A percentile compares a stretch with the other conserved stretches of the same genome.
Conservation (phyloP, 2,888 invertebrate genomes). For the Seira musarum region DNA sequence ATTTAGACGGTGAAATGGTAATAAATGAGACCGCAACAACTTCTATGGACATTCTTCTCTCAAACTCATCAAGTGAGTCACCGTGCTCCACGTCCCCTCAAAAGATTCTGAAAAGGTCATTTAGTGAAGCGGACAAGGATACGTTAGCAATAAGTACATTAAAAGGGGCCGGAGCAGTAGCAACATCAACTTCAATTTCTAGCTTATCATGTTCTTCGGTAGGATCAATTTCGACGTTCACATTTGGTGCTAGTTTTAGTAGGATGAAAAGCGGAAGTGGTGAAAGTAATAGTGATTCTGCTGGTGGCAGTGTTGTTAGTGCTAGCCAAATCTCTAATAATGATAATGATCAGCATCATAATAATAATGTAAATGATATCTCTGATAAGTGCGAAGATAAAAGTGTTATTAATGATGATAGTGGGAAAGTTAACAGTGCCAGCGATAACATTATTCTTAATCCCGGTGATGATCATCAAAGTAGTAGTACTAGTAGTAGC, state of each 20-base stretch:
- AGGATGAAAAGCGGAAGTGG: conserved; percentile 13
- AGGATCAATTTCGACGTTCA: too few species aligned
- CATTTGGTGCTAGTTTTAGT: conserved; percentile 54
- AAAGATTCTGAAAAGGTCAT: conserved; percentile 68
- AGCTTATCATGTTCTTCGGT: too few species aligned
- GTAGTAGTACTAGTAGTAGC: conserved; percentile 9
- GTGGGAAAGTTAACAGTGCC: background rate
- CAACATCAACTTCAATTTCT: too few species aligned
- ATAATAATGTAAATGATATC: conserved; percentile 18
- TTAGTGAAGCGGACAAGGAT: conserved; percentile 69
- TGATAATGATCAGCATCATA: conserved; percentile 11
- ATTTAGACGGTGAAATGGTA: conserved; percentile 17
- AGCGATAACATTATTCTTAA: too few species aligned
- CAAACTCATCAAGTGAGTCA: background rate
- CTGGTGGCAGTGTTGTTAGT: conserved; percentile 13
- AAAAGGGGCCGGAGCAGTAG: too few species aligned
- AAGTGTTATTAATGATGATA: background rate
- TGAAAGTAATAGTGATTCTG: conserved; percentile 12
- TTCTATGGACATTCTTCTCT: too few species aligned
- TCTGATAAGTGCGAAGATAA: conserved; percentile 24
- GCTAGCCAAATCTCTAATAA: conserved; percentile 1
- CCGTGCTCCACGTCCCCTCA: conserved; percentile 48
- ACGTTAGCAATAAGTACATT: background rate
- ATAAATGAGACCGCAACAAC: conserved; percentile 26
- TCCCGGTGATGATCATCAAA: background rate